Evolutionary conservation across 2,888 invertebrate species (phyloP).

Genomic region (Lasioglossum malachurum): DNA sequence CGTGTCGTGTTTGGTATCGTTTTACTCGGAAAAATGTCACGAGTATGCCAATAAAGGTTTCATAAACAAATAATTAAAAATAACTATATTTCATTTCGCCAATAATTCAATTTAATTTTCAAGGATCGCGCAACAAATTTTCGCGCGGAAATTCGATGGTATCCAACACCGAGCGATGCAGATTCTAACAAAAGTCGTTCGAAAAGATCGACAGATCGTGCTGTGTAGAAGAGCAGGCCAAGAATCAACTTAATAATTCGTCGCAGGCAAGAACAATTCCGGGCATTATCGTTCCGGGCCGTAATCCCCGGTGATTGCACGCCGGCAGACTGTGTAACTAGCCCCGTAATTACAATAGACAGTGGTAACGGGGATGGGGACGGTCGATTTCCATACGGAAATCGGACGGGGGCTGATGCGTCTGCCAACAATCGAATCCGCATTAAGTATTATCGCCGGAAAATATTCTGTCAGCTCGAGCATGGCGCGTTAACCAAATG

Average conservation of each 20-base stretch:
- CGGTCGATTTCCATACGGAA: slow-evolving; percentile 61
- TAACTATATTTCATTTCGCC: not conserved
- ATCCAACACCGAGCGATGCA: not conserved
- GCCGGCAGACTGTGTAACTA: slow-evolving; percentile 53
- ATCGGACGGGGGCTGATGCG: slow-evolving; percentile 46
- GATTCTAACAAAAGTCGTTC: not conserved
- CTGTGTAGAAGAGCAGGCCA: slow-evolving; percentile 9
- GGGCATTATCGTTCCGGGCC: slow-evolving; percentile 46
- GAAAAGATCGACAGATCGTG: not conserved
- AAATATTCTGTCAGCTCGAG: slow-evolving; percentile 39
- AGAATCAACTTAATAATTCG: slow-evolving; percentile 66
- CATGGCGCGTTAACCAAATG: not conserved
- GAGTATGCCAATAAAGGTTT: not conserved
- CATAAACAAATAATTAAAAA: not conserved
- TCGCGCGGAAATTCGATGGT: slow-evolving; percentile 17
- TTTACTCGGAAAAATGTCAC: not conserved
- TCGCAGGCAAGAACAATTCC: slow-evolving; percentile 44
- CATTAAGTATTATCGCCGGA: slow-evolving; percentile 43
- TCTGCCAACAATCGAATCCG: slow-evolving; percentile 36
- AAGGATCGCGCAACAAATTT: not conserved
- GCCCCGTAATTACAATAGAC: slow-evolving; percentile 61
- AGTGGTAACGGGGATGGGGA: slow-evolving; percentile 39
- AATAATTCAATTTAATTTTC: slow-evolving; percentile 7
- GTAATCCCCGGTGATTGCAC: slow-evolving; percentile 60
- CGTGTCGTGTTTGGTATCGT: not conserved